phyloP scores from a whole-genome alignment of 1,140 invertebrate genomes.

The Ips nitidus region DNA sequence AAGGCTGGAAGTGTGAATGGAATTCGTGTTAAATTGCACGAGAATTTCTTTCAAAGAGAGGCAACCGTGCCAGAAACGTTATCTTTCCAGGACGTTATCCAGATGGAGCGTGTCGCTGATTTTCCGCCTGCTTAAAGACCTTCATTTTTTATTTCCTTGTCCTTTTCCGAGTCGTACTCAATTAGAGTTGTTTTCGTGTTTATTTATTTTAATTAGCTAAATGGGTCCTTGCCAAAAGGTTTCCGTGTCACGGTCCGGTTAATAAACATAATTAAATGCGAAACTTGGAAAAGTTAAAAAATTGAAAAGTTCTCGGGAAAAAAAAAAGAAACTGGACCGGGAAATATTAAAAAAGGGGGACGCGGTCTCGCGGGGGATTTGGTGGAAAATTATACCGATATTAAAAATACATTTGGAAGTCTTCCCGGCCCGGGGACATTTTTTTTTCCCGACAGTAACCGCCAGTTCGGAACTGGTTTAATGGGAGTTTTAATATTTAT shows the following conservation, averaged over 20 bases:
- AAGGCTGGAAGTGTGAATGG: background rate
- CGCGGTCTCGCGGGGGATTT: constrained; percentile 18
- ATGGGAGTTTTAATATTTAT: constrained; percentile 36
- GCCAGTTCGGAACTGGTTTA: constrained; percentile 28
- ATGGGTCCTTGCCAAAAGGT: background rate
- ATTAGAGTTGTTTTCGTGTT: no score
- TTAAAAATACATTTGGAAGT: constrained; percentile 40
- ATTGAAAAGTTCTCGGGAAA: constrained; percentile 35
- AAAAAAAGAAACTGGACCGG: constrained; percentile 1
- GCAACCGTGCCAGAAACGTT: background rate
- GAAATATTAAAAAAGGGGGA: constrained; percentile 26
- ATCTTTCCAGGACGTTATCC: background rate
- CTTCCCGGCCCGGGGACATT: constrained; percentile 30
- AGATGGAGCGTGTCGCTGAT: background rate
- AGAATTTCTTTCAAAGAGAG: background rate
- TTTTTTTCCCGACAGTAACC: constrained; percentile 19
- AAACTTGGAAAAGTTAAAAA: constrained; percentile 38
- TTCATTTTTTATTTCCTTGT: background rate
- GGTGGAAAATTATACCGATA: constrained; percentile 38
- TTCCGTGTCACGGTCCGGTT: constrained; percentile 25
- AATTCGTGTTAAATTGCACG: background rate
- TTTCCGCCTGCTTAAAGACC: background rate
- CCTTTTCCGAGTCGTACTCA: background rate
- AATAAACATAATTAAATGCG: constrained; percentile 41
- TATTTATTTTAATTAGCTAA: constrained; percentile 1